These are phyloP conservation scores for Caenorhabditis inopinata DNA, from an alignment of 1,140 invertebrate genomes.

Conservation along the genomic window DNA sequence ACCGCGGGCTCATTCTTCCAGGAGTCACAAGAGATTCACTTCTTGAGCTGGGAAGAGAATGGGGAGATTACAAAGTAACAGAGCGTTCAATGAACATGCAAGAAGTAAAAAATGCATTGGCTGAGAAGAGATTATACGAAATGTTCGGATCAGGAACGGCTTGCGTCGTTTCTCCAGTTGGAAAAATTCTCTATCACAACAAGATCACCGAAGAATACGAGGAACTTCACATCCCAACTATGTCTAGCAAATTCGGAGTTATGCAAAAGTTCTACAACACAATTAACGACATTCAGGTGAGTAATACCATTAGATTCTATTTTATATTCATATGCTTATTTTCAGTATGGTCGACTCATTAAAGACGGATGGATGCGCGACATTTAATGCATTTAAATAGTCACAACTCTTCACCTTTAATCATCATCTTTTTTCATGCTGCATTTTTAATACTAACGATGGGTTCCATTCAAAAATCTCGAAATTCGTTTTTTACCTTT, in stretches of 20 bases:
- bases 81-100: constrained; percentile 85
- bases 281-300: constrained; percentile 62
- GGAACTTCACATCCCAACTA: constrained; percentile 61
- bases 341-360: constrained; percentile 57
- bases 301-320: neutral
- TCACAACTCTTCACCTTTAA: neutral
- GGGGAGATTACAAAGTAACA: constrained; percentile 80
- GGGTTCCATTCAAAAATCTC: constrained; percentile 4
- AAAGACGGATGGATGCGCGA: constrained; percentile 54
- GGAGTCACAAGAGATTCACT: constrained; percentile 87
- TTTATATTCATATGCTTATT: neutral
- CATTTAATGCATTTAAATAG: constrained; percentile 17
- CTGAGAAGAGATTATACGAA: constrained; percentile 73
- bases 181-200: constrained; percentile 61
- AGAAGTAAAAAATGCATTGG: constrained; percentile 75
- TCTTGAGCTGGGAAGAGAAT: constrained; percentile 77
- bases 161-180: constrained; percentile 65
- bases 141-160: constrained; percentile 65
- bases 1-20: constrained; percentile 78
- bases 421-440: neutral
- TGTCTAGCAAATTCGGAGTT: constrained; percentile 55
- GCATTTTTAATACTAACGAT: constrained; percentile 33
- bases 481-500: neutral
- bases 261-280: constrained; percentile 66
- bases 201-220: constrained; percentile 48